A percentile compares a stretch with the other conserved stretches of the same genome.
Conservation (phyloP, 2,797 vertebrate genomes). For the Enteromius paludinosus region DNA sequence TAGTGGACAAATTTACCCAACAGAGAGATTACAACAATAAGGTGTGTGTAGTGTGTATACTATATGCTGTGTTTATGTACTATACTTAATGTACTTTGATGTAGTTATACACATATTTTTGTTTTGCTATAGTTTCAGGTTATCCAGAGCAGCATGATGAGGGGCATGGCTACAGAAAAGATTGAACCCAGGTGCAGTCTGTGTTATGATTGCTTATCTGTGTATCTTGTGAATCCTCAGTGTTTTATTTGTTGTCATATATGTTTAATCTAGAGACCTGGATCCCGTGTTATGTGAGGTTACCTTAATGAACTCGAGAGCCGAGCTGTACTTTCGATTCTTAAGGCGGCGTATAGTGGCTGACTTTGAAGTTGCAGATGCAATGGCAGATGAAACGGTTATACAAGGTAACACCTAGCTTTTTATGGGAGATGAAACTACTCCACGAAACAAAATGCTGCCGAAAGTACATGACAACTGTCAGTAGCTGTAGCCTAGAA, state of each 20-base stretch:
- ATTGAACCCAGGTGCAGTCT: slow-evolving; percentile 89
- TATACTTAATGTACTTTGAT: neutral
- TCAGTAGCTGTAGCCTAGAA: neutral
- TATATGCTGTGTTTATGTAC: neutral
- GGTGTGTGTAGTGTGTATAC: slow-evolving; percentile 70
- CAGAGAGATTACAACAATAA: slow-evolving; percentile 93
- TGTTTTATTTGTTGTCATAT: neutral
- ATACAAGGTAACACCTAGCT: slow-evolving; percentile 82
- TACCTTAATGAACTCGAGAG: slow-evolving; percentile 93
- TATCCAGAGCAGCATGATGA: slow-evolving; percentile 94
- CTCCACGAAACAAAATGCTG: neutral
- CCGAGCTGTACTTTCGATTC: slow-evolving; percentile 94
- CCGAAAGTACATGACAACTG: neutral
- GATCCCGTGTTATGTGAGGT: slow-evolving; percentile 94
- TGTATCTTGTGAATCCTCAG: neutral
- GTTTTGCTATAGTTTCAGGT: slow-evolving; percentile 88
- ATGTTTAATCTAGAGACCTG: slow-evolving; percentile 82
- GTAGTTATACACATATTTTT: neutral
- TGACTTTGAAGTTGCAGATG: slow-evolving; percentile 95
- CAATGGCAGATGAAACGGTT: slow-evolving; percentile 81
- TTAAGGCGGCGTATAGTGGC: slow-evolving; percentile 88
- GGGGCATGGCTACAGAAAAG: slow-evolving; percentile 85
- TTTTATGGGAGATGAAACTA: neutral
- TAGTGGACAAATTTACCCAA: slow-evolving; percentile 93
- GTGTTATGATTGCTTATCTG: neutral